Evolutionary conservation across 2,797 vertebrate species (phyloP).

Genomic region (Malurus splendens): DNA sequence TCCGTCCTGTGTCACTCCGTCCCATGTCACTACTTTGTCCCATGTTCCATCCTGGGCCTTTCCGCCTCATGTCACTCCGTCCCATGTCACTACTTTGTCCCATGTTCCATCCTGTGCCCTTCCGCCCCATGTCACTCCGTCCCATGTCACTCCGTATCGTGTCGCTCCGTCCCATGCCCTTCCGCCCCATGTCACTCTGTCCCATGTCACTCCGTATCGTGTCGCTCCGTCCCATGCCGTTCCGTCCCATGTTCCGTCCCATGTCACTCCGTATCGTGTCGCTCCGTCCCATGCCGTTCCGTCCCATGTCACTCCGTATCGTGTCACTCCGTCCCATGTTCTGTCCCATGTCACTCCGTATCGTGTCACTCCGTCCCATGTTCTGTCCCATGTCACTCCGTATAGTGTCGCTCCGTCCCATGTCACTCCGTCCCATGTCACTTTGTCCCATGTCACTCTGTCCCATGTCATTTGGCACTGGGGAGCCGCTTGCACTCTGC

Average conservation of each 20-base stretch:
- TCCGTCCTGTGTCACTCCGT: background rate
- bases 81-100: too few relatives aligned
- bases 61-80: background rate
- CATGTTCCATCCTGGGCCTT: background rate
- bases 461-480: rapidly evolving
- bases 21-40: too few relatives aligned
- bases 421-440: background rate
- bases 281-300: rapidly evolving
- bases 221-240: background rate
- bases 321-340: too few relatives aligned
- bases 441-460: background rate
- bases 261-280: background rate
- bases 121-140: background rate
- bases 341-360: background rate
- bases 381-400: background rate
- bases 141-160: background rate
- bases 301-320: too few relatives aligned
- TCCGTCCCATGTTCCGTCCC: background rate
- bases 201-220: background rate
- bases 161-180: background rate
- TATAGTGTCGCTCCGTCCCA: background rate
- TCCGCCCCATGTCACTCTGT: too few relatives aligned
- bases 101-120: background rate
- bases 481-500: rapidly evolving
- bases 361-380: rapidly evolving